These are phyloP conservation scores for Callipepla californica DNA, from an alignment of 2,113 vertebrate species.

Conservation along the genomic window DNA sequence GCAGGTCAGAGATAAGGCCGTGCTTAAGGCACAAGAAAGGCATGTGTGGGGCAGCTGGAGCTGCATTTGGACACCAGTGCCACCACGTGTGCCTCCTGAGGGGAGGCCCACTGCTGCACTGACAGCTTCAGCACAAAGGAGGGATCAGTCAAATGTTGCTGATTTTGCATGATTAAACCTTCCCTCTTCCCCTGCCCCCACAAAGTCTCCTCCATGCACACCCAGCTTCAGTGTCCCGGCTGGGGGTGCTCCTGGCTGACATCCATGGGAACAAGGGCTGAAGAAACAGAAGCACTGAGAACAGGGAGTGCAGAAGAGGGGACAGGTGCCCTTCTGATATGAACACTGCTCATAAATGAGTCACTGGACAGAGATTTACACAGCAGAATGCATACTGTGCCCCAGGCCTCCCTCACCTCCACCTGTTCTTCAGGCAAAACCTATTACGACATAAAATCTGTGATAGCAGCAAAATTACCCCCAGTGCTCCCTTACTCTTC, in stretches of 20 bases:
- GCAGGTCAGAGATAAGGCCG: not conserved
- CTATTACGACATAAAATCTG: not conserved
- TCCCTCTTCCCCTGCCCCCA: not conserved
- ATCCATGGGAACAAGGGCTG: not conserved
- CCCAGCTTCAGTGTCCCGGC: rapidly evolving
- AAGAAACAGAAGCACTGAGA: not conserved
- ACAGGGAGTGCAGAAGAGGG: not conserved
- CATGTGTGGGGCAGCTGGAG: not conserved
- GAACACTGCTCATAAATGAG: not conserved
- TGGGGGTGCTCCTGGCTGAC: not conserved
- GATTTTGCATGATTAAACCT: not conserved
- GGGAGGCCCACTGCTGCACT: not conserved
- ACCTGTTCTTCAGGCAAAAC: rapidly evolving
- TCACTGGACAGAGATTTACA: not conserved
- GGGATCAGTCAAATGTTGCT: not conserved
- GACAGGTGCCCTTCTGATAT: rapidly evolving
- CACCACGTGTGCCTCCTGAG: rapidly evolving
- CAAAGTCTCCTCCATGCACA: rapidly evolving
- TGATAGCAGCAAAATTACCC: not conserved
- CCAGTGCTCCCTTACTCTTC: not conserved
- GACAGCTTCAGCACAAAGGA: not conserved
- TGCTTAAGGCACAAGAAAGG: not conserved
- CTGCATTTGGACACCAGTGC: not conserved
- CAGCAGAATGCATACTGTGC: not conserved
- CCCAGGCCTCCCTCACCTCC: not conserved